A percentile compares a stretch with the other conserved stretches of the same genome.
These are phyloP conservation scores for Pilophorus perplexus DNA, from an alignment of 2,888 invertebrate genomes.

Conservation along the genomic window DNA sequence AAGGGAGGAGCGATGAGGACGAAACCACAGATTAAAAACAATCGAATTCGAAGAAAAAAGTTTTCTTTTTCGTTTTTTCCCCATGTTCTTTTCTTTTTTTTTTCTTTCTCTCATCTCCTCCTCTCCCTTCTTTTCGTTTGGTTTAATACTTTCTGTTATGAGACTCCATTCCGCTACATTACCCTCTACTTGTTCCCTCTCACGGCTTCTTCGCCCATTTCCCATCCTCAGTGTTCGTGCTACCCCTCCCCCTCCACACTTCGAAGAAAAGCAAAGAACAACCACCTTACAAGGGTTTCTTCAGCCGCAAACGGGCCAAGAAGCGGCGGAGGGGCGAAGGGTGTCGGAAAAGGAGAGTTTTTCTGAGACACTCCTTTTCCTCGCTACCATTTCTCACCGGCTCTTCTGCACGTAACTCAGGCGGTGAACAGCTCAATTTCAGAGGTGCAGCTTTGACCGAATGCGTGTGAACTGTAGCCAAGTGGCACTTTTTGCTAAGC, in stretches of 20 bases:
- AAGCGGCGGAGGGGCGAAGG: background rate
- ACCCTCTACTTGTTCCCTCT: conserved; percentile 45
- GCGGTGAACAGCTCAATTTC: too few species aligned
- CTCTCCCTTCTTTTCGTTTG: conserved; percentile 33
- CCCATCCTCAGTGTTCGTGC: background rate
- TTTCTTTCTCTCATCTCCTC: conserved; percentile 3
- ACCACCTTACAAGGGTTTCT: conserved; percentile 42
- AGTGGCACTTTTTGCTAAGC: too few species aligned
- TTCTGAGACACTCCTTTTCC: conserved; percentile 14
- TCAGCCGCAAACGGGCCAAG: conserved; percentile 21
- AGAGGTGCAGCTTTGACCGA: too few species aligned
- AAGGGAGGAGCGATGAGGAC: too few species aligned
- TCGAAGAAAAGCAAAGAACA: conserved; percentile 16
- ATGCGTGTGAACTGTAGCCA: too few species aligned
- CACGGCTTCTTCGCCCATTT: conserved; percentile 4
- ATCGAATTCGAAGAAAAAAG: conserved; percentile 43
- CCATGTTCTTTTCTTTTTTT: conserved; percentile 28
- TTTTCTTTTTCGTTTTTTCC: conserved; percentile 28
- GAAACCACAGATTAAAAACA: conserved; percentile 48
- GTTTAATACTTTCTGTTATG: conserved; percentile 48
- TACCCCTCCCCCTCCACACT: background rate
- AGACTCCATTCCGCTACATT: conserved; percentile 48
- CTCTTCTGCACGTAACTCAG: too few species aligned
- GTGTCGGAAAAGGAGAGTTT: conserved; percentile 15
- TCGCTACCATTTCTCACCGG: background rate